Base-by-base conservation (phyloP, 37 sponge, comb jelly and placozoan genomes). In the Geodia barretti region DNA sequence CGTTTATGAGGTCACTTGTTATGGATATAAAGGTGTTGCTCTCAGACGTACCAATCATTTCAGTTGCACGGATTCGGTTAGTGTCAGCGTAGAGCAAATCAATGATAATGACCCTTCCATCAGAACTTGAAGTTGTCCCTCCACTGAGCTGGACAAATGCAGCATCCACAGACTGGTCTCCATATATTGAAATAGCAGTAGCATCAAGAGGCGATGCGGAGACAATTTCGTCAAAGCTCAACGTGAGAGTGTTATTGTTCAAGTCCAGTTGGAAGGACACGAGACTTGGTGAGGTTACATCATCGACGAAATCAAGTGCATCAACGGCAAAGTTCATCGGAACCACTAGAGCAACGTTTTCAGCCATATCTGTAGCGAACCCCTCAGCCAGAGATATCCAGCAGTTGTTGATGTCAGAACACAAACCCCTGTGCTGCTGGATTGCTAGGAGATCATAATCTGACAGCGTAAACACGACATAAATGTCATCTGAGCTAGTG, bases 201-300 rank as follows among this genome's bases (percentile, higher is more conserved):
- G 91, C 73, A 36, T 85, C 77, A 17, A 96, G 47, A 25, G 94
- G 86, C 1, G 87, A 72, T 21, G 79, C 86, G 34, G 67, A 64
- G 19, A 96, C 97, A 26, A 84, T 88, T 73, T 96, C 94, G 47
- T 84, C 80, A 59, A 96, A 96, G 20, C 84, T 79, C 20, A 96
- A 73, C 0, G 87, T 93, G 54, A 88, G 69, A n/a, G 92, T 91
- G 66, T 81, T 66, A 38, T 68, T 62, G 54, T 77, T 79, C 33
- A 96, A 37, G 66, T 96, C 61, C 14, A 96, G 87, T 17, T 79
- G 76, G 37, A 84, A 96, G 19, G 64, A 68, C 19, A 88, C 40
- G 1, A 96, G 84, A 25, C 25, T 64, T 59, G 97, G 94, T 30
- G 72, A 42, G 19, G 79, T 84, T 24, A 31, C 62, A 70, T 96